phyloP scores from a whole-genome alignment of 2,888 invertebrate species.

The Gisinianus flammeolus region DNA sequence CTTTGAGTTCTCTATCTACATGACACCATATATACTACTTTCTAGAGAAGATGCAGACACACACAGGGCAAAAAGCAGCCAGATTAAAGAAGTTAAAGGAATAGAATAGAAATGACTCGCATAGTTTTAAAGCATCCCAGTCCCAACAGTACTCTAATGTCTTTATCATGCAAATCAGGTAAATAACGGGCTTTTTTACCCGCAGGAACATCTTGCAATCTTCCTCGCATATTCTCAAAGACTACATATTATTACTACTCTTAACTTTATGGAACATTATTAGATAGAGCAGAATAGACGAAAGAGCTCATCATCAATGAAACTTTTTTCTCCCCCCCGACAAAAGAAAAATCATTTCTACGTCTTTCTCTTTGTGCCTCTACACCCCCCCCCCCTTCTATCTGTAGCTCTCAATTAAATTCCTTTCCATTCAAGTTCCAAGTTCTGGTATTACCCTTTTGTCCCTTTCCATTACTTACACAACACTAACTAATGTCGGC shows the following conservation, averaged over 20 bases:
- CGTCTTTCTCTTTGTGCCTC: slow-evolving; percentile 9
- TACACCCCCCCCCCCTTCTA: neutral
- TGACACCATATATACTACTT: neutral
- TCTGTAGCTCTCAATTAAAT: slow-evolving; percentile 29
- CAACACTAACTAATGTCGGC: neutral
- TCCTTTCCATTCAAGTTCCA: slow-evolving; percentile 23
- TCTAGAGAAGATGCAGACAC: neutral
- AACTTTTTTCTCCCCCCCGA: slow-evolving; percentile 31
- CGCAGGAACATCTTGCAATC: slow-evolving; percentile 39
- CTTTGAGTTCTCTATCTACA: neutral
- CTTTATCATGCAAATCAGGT: slow-evolving; percentile 58
- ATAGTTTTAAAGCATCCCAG: slow-evolving; percentile 18
- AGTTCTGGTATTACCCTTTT: slow-evolving; percentile 31
- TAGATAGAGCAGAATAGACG: slow-evolving; percentile 29
- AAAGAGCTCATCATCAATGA: slow-evolving; percentile 40
- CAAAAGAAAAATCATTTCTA: slow-evolving; percentile 36
- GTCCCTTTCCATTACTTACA: neutral
- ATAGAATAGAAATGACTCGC: slow-evolving; percentile 17
- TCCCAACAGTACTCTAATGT: slow-evolving; percentile 50
- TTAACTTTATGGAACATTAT: slow-evolving; percentile 17
- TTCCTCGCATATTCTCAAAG: slow-evolving; percentile 8
- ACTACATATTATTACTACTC: neutral
- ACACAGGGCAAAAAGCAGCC: neutral
- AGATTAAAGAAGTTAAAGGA: neutral
- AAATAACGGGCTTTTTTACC: slow-evolving; percentile 36